Evolutionary conservation across 2,113 vertebrate species (phyloP).

Genomic region (Mesembrinibis cayennensis): DNA sequence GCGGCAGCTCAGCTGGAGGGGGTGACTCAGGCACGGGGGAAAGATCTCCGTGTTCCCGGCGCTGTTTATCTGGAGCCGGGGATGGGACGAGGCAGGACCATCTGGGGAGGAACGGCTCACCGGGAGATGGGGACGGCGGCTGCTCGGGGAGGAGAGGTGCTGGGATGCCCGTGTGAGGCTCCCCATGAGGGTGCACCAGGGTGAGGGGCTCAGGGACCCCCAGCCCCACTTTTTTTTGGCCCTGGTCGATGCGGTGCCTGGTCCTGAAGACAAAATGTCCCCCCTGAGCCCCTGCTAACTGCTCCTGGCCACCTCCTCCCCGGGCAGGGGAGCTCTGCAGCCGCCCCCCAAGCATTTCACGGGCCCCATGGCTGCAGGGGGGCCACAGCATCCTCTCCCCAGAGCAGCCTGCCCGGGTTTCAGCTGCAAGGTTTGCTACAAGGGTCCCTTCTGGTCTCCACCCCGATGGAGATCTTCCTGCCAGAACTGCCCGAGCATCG

Average conservation of each 20-base stretch:
- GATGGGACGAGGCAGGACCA: background rate
- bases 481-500: background rate
- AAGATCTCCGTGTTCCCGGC: slow-evolving; percentile 3
- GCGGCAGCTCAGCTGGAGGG: background rate
- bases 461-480: background rate
- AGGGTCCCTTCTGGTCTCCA: background rate
- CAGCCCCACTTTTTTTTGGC: no score
- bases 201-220: background rate
- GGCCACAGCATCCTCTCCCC: background rate
- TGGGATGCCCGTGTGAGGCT: background rate
- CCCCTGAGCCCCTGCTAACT: no score
- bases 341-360: background rate
- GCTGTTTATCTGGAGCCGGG: background rate
- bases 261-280: background rate
- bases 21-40: slow-evolving; percentile 15
- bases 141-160: background rate
- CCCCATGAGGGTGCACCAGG: rapidly evolving
- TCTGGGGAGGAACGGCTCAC: background rate
- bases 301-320: background rate
- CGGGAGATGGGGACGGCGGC: background rate
- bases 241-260: rapidly evolving
- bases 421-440: background rate
- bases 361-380: background rate
- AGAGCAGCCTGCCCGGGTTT: no score
- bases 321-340: rapidly evolving